These are phyloP conservation scores for Pseudomyrmex flavicornis DNA, from an alignment of 1,140 invertebrate species.

Conservation along the genomic window DNA sequence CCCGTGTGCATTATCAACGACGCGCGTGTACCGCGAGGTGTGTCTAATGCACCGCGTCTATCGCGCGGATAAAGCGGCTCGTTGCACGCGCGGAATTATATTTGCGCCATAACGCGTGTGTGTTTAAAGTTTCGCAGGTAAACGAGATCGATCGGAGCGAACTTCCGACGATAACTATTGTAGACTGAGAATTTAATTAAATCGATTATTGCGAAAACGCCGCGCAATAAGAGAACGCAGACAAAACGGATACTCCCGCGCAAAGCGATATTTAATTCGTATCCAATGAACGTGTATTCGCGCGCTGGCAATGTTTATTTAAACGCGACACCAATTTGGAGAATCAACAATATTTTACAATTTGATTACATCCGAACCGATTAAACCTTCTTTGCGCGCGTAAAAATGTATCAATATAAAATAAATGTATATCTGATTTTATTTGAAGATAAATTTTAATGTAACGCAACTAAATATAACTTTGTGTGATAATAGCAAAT, in stretches of 20 bases:
- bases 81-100: conserved; percentile 58
- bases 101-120: conserved; percentile 59
- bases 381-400: too few species aligned
- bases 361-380: too few species aligned
- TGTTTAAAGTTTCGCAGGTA: conserved; percentile 57
- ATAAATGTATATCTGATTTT: too few species aligned
- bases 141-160: conserved; percentile 54
- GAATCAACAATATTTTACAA: too few species aligned
- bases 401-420: too few species aligned
- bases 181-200: conserved; percentile 58
- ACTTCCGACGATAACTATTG: conserved; percentile 59
- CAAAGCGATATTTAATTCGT: conserved; percentile 49
- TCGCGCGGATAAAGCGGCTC: conserved; percentile 51
- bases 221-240: conserved; percentile 23
- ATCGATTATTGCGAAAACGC: conserved; percentile 54
- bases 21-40: conserved; percentile 31
- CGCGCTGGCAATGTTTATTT: conserved; percentile 10
- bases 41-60: conserved; percentile 59
- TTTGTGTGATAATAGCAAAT: too few species aligned
- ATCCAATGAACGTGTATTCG: not conserved
- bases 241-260: not conserved
- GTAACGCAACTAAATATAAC: too few species aligned
- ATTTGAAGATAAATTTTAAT: too few species aligned
- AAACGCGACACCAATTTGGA: not conserved
- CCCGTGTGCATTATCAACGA: conserved; percentile 43